Evolutionary conservation across 1,140 invertebrate genomes (phyloP).

Genomic region (Fopius arisanus): DNA sequence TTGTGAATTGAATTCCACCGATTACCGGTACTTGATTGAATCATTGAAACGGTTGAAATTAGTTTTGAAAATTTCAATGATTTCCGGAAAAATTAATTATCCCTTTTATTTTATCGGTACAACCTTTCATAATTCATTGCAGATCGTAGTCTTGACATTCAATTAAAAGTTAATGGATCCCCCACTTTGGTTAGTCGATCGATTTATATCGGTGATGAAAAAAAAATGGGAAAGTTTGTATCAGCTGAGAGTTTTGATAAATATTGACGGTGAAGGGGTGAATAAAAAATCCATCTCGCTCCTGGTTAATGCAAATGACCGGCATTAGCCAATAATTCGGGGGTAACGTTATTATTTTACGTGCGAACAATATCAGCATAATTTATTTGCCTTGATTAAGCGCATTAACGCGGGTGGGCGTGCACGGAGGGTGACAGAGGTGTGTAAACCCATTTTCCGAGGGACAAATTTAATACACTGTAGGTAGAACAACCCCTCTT

Average conservation of each 20-base stretch:
- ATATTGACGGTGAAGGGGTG: neutral
- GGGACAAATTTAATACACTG: slow-evolving; percentile 19
- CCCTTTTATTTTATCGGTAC: neutral
- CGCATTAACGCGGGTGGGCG: slow-evolving; percentile 34
- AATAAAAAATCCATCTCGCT: neutral
- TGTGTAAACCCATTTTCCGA: slow-evolving; percentile 39
- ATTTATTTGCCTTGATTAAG: slow-evolving; percentile 49
- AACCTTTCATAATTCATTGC: slow-evolving; percentile 6
- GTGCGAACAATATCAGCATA: slow-evolving; percentile 46
- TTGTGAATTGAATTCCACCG: no score
- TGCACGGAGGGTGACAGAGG: neutral
- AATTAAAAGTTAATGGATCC: slow-evolving; percentile 13
- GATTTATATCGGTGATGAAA: neutral
- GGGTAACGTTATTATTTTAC: slow-evolving; percentile 48
- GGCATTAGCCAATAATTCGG: slow-evolving; percentile 45
- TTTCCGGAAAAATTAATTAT: neutral
- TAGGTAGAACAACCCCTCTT: slow-evolving; percentile 1
- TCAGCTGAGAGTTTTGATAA: neutral
- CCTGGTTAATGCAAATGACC: slow-evolving; percentile 37
- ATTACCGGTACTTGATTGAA: no score
- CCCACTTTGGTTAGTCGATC: neutral
- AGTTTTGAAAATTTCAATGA: no score
- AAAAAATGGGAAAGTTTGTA: neutral
- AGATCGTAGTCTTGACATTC: slow-evolving; percentile 9
- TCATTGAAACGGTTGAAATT: no score